phyloP scores from a whole-genome alignment of 2,113 vertebrate species.

The Callospermophilus lateralis region DNA sequence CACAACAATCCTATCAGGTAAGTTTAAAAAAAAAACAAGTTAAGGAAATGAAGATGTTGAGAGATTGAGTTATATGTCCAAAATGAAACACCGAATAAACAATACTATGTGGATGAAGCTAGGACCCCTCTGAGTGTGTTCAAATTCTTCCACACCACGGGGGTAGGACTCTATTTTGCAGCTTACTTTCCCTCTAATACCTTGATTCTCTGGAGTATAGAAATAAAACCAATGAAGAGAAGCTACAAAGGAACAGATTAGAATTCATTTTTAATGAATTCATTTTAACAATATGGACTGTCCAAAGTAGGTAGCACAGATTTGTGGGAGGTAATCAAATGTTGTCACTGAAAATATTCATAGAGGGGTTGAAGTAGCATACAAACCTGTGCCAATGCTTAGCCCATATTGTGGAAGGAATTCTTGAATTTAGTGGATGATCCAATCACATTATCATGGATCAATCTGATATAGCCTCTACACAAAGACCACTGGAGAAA shows the following conservation, averaged over 20 bases:
- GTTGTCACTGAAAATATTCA: background rate
- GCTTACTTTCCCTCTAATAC: background rate
- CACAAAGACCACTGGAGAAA: background rate
- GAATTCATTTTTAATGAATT: background rate
- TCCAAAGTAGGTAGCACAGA: background rate
- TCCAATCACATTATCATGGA: background rate
- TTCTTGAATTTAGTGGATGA: background rate
- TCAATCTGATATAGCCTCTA: background rate
- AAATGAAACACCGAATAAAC: background rate
- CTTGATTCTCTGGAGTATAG: slow-evolving; percentile 14
- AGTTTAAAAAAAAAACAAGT: background rate
- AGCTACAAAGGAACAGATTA: background rate
- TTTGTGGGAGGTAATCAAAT: background rate
- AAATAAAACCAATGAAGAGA: background rate
- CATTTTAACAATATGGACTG: background rate
- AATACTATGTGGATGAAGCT: background rate
- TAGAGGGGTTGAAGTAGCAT: background rate
- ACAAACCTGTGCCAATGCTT: background rate
- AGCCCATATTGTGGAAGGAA: background rate
- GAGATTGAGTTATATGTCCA: background rate
- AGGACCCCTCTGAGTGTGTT: background rate
- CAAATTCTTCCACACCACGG: background rate
- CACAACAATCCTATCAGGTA: background rate
- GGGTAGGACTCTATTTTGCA: background rate
- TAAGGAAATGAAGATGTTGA: background rate